These are phyloP conservation scores for Epinephelus malabaricus DNA, from an alignment of 2,797 vertebrate species.

Conservation along the genomic window DNA sequence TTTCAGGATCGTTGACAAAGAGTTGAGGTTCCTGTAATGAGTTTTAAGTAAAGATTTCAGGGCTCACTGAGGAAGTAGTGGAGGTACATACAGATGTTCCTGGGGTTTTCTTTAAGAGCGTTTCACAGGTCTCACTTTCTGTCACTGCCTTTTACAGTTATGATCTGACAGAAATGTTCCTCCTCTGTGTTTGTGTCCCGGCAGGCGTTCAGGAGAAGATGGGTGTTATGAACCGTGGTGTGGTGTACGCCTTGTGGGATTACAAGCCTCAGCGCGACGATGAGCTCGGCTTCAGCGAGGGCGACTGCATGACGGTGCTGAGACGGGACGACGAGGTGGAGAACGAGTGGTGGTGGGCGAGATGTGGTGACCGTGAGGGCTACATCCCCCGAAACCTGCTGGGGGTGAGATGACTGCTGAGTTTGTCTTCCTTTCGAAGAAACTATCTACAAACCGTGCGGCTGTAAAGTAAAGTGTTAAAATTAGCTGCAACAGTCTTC, in stretches of 20 bases:
- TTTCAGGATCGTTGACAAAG: not conserved
- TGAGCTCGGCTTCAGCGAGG: slow-evolving; percentile 91
- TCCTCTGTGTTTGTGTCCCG: not conserved
- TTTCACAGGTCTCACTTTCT: not conserved
- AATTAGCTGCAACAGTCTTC: not conserved
- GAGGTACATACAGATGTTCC: not conserved
- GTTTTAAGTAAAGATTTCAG: not conserved
- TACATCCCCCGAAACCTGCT: slow-evolving; percentile 95
- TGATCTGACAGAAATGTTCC: too few species aligned
- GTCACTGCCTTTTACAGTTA: too few species aligned
- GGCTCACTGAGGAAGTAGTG: not conserved
- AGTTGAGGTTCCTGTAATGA: not conserved
- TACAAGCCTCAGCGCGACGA: slow-evolving; percentile 89
- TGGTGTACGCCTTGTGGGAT: slow-evolving; percentile 95
- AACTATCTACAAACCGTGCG: not conserved
- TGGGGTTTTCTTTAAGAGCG: not conserved
- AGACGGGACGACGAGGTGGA: slow-evolving; percentile 91
- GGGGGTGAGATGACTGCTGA: slow-evolving; percentile 84
- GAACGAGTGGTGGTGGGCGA: slow-evolving; percentile 96
- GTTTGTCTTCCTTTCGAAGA: too few species aligned
- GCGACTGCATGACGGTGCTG: slow-evolving; percentile 93
- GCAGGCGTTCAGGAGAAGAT: slow-evolving; percentile 98
- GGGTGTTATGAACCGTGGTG: slow-evolving; percentile 97
- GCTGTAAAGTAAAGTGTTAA: not conserved
- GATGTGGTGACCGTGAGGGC: slow-evolving; percentile 90